Conservation (phyloP, 2,113 vertebrate genomes). For the Phaetusa simplex region DNA sequence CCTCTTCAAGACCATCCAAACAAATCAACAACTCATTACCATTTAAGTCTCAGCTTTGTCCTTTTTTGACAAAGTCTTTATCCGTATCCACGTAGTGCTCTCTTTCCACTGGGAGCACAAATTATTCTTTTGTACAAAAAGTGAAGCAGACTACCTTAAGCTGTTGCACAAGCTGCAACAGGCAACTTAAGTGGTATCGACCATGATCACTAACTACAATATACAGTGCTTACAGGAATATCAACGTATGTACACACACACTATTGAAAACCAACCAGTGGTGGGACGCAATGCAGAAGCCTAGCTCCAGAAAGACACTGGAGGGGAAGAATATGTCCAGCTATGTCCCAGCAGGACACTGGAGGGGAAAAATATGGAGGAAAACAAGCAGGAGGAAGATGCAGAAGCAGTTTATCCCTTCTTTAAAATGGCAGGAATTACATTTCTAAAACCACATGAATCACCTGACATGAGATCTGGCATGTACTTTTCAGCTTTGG, state of each 20-base stretch:
- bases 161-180: background rate
- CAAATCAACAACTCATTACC: background rate
- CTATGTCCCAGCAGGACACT: background rate
- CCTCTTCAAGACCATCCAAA: background rate
- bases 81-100: background rate
- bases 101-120: background rate
- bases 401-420: background rate
- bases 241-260: accelerated
- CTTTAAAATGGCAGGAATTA: background rate
- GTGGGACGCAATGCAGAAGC: background rate
- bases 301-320: background rate
- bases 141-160: background rate
- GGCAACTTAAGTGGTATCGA: background rate
- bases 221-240: background rate
- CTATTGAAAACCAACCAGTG: background rate
- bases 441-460: background rate
- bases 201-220: background rate
- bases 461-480: background rate
- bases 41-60: background rate
- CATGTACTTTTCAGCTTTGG: background rate
- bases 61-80: background rate
- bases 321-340: background rate
- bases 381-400: background rate
- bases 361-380: background rate
- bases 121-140: background rate